Percentiles rank a stretch among this genome's conserved stretches.
Evolutionary conservation across 2,888 invertebrate species (phyloP).

Genomic region (Noctua janthe): DNA sequence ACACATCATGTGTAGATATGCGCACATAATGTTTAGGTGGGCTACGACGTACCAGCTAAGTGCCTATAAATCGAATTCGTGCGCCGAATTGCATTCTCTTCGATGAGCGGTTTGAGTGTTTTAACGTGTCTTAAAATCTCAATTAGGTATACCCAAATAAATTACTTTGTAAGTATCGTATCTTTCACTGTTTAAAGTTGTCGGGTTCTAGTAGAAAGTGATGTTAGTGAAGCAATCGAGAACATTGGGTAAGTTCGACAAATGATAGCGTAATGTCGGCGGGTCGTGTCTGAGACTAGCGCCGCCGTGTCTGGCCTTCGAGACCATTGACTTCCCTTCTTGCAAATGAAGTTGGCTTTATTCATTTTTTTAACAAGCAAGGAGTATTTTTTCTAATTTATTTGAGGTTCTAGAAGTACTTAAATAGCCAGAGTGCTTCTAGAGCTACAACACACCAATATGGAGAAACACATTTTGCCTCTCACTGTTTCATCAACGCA

Average conservation of each 20-base stretch:
- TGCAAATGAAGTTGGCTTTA: slow-evolving; percentile 71
- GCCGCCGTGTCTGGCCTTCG: slow-evolving; percentile 83
- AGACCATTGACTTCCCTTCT: slow-evolving; percentile 81
- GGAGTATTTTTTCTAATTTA: slow-evolving; percentile 48
- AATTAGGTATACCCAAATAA: background rate
- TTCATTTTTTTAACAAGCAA: slow-evolving; percentile 50
- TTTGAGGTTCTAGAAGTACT: slow-evolving; percentile 13
- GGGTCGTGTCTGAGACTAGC: slow-evolving; percentile 76
- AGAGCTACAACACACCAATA: background rate
- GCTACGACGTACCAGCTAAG: slow-evolving; percentile 82
- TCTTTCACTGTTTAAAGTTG: slow-evolving; percentile 38
- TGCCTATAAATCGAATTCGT: slow-evolving; percentile 88
- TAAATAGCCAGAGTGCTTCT: too few species aligned
- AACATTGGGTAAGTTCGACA: slow-evolving; percentile 80
- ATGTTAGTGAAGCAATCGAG: slow-evolving; percentile 72
- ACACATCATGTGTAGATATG: slow-evolving; percentile 88
- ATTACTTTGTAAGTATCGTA: background rate
- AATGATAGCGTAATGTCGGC: slow-evolving; percentile 82
- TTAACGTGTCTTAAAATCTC: slow-evolving; percentile 22
- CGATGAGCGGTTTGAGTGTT: slow-evolving; percentile 43
- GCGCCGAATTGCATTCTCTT: slow-evolving; percentile 80
- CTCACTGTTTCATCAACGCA: background rate
- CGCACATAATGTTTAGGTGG: slow-evolving; percentile 87
- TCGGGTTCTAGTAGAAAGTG: slow-evolving; percentile 59
- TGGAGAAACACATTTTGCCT: background rate